Evolutionary conservation across 2,797 vertebrate genomes (phyloP), one percentile per base, ranked within the genome.

Genomic region (Platalea minor): DNA sequence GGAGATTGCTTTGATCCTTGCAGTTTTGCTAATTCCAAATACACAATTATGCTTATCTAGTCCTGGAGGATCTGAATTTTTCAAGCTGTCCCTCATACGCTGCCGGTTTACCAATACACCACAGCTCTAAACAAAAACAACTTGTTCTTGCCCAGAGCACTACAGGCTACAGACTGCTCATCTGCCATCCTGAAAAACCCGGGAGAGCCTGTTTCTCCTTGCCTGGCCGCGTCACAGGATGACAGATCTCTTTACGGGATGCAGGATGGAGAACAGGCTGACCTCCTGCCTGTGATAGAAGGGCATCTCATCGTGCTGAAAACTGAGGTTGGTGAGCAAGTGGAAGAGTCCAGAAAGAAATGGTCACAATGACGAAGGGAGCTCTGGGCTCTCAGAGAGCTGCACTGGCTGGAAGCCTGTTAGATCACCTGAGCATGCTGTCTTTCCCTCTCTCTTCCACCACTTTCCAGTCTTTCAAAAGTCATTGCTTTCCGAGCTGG

Each of bases 1-100:
- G 81, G 90, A 96, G 77, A 89, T 92, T 64, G 93, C 95, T 96
- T 96, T 97, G 95, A 97, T 96, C 94, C 93, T 91, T 77, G 57
- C 64, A 91, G 86, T 96, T 96, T 93, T 95, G 75, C 88, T 96
- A 93, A 94, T 95, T 96, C 92, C 86, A 93, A 95, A 89, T 79
- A 93, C 9, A 65, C 91, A 97, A 64, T 93, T 95, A 95, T 91
- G 95, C 78, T 95, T 96, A 91, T 96, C 95, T 95, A 64, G 64
- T 95, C 95, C 96, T 96, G 90, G 86, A 95, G 94, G 94, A 95
- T 85, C 93, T 48, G 67, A 88, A 35, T 41, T 51, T 96, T 93
- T 95, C 51, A 60, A 91, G 88, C 83, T 78, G 43, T 81, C 89
- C 63, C 88, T 85, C 83, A 86, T 26, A 67, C 73, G 46, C 48